Base-by-base conservation (phyloP, 1,140 invertebrate genomes). In the Streblospio benedicti region DNA sequence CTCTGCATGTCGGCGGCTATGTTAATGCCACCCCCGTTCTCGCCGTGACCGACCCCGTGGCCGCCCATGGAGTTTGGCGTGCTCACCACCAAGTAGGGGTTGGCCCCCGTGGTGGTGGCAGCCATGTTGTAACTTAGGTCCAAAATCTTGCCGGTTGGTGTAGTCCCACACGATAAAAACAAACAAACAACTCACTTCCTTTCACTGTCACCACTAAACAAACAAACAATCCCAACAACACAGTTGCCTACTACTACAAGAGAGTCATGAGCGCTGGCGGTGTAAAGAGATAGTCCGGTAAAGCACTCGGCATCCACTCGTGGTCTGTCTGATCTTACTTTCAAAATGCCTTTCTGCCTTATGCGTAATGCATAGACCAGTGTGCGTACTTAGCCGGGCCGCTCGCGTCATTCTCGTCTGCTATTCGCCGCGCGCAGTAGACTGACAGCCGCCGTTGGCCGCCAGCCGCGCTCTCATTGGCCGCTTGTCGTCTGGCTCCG, bases 1-100 rank as follows among this genome's bases (percentile, higher is more conserved):
- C n/a, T 28, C 53, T 56, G 53, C 53, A 56, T 56, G 51, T 27
- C 51, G n/a, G 28, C 31, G 4, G 33, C n/a, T n/a, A n/a, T n/a
- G n/a, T n/a, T n/a, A n/a, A n/a, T n/a, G 51, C 51, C 51, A 20
- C 23, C 33, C 25, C 51, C 27, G 25, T n/a, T 18, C 28, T 6
- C 20, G 32, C 6, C 18, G 12, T 38, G 33, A 20, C 32, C 32
- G 20, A 18, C 6, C 23, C 18, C 38, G 53, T 41, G 18, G 53
- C 31, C 16, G 32, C 38, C 9, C 25, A 23, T 9, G n/a, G 9
- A n/a, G 9, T 9, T 9, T 38, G 35, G 35, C n/a, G 35, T 56
- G 31, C 18, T 38, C 23, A 18, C 20, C 14, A 6, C 53, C 32
- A 56, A 23, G 33, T 56, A 56, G 18, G 35, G 31, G 53, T 56